phyloP scores from a whole-genome alignment of 92 coral and sea anemone species.

The Epizoanthus illoricatus region DNA sequence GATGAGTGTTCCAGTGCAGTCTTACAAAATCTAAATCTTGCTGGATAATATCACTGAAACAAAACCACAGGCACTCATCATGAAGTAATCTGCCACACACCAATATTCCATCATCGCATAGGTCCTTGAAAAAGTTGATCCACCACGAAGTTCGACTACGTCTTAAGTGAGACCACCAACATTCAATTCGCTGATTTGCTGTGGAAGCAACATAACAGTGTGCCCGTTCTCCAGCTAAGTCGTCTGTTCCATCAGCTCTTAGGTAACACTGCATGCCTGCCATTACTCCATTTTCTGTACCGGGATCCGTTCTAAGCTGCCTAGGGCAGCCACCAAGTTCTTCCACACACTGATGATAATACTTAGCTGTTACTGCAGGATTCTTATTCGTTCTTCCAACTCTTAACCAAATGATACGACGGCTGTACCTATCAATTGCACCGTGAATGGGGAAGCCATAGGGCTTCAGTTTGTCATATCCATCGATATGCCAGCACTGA shows the following conservation, averaged over 20 bases:
- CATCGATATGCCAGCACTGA: background rate
- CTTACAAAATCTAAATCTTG: conserved; percentile 39
- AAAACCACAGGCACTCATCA: background rate
- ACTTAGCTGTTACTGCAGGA: conserved; percentile 14
- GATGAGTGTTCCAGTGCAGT: conserved; percentile 45
- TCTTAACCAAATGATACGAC: conserved; percentile 29
- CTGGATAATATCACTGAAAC: conserved; percentile 35
- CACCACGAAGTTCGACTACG: conserved; percentile 48
- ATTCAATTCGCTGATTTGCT: conserved; percentile 51
- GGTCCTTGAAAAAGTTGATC: conserved; percentile 55
- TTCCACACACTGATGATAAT: conserved; percentile 36
- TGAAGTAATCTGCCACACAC: conserved; percentile 22
- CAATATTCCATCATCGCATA: conserved; percentile 37
- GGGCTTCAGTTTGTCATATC: background rate
- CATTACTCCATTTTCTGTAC: conserved; percentile 46
- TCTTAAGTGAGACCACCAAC: conserved; percentile 53
- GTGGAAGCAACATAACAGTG: conserved; percentile 49
- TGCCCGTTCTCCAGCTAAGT: conserved; percentile 26
- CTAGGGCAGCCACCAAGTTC: conserved; percentile 44
- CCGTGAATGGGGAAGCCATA: conserved; percentile 19
- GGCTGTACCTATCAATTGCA: conserved; percentile 39
- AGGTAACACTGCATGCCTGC: conserved; percentile 39
- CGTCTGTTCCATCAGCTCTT: conserved; percentile 37
- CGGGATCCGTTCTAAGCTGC: conserved; percentile 37
- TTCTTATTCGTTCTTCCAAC: conserved; percentile 18